phyloP scores from a whole-genome alignment of 2,888 invertebrate species.

The Xestobium rufovillosum region DNA sequence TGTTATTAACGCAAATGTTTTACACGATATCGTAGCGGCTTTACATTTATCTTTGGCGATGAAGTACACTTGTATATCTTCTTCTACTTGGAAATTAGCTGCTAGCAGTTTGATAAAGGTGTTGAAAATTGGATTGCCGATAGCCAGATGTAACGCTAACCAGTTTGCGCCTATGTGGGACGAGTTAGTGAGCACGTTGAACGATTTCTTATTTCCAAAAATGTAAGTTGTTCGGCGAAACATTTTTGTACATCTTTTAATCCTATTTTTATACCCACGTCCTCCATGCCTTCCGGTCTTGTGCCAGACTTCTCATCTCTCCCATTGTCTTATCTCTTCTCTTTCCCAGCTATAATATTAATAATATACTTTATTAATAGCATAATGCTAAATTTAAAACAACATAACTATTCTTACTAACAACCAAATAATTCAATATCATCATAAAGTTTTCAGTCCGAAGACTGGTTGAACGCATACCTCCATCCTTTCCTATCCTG shows the following conservation, averaged over 20 bases:
- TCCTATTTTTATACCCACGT: no score
- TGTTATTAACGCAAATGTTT: slow-evolving; percentile 63
- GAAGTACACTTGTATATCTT: slow-evolving; percentile 74
- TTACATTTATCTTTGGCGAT: slow-evolving; percentile 66
- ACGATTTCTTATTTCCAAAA: slow-evolving; percentile 86
- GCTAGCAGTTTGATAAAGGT: slow-evolving; percentile 70
- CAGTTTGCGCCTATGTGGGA: slow-evolving; percentile 77
- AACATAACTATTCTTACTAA: no score
- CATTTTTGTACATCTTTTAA: slow-evolving; percentile 6
- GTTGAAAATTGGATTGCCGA: slow-evolving; percentile 75
- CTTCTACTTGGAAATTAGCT: slow-evolving; percentile 76
- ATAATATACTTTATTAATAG: no score
- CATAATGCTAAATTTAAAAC: no score
- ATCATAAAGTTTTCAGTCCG: no score
- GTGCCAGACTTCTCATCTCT: no score
- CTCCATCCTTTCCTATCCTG: no score
- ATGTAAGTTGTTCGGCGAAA: slow-evolving; percentile 46
- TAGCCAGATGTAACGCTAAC: slow-evolving; percentile 72
- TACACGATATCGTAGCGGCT: slow-evolving; percentile 59
- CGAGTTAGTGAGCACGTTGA: slow-evolving; percentile 74
- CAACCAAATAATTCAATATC: no score
- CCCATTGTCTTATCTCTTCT: no score
- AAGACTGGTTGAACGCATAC: no score
- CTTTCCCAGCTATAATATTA: no score
- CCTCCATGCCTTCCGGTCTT: no score